These are phyloP conservation scores for Motacilla alba DNA, from an alignment of 2,113 vertebrate species.

Conservation along the genomic window DNA sequence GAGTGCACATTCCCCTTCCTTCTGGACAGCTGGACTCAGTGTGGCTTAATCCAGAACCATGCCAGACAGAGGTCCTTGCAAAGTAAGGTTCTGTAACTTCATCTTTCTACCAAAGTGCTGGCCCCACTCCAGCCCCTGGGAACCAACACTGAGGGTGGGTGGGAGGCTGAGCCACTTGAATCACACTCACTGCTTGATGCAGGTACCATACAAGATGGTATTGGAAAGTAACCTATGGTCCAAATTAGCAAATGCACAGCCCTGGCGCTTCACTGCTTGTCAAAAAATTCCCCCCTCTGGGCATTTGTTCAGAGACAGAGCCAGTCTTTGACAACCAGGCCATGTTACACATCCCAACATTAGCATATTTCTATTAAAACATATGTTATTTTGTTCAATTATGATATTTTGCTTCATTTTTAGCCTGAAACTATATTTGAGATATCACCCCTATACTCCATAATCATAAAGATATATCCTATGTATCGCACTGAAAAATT, in stretches of 20 bases:
- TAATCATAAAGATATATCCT: conserved; percentile 33
- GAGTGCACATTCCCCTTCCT: neutral
- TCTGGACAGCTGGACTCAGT: too few relatives aligned
- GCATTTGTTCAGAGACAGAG: neutral
- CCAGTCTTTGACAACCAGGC: neutral
- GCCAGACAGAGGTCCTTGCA: too few relatives aligned
- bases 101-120: neutral
- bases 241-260: neutral
- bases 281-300: neutral
- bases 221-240: neutral
- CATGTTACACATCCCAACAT: neutral
- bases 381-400: conserved; percentile 14
- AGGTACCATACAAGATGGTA: neutral
- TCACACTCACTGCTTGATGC: neutral
- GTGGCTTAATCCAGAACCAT: neutral
- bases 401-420: neutral
- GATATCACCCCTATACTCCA: neutral
- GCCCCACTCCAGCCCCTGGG: fast-evolving
- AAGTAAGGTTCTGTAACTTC: neutral
- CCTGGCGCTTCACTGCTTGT: neutral
- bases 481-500: neutral
- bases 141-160: fast-evolving
- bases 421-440: neutral
- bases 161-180: neutral
- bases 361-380: conserved; percentile 31